A percentile compares a stretch with the other conserved stretches of the same genome.
phyloP scores from a whole-genome alignment of 2,113 vertebrate species.

The Synodontis membranacea region DNA sequence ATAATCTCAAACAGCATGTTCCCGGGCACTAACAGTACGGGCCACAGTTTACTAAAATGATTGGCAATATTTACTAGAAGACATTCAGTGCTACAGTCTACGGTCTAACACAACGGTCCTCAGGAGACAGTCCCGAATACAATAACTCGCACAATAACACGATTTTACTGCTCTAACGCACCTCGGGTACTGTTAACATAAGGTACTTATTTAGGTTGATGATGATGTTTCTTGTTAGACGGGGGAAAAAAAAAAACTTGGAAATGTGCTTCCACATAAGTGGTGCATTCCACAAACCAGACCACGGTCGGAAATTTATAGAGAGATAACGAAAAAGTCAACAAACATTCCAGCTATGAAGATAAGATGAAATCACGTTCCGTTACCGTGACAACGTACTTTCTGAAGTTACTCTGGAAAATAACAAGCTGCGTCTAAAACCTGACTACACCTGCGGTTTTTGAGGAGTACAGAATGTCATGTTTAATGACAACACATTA shows the following conservation, averaged over 20 bases:
- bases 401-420: background rate
- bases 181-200: background rate
- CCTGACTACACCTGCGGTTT: too few relatives aligned
- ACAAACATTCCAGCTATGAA: background rate
- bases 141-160: background rate
- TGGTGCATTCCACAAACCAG: background rate
- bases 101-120: background rate
- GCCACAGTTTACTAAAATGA: background rate
- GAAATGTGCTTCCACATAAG: background rate
- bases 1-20: slow-evolving; percentile 10
- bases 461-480: background rate
- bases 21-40: background rate
- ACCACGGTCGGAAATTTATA: background rate
- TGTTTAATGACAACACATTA: too few relatives aligned
- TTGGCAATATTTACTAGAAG: background rate
- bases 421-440: background rate
- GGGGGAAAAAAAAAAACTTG: background rate
- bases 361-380: background rate
- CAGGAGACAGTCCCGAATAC: background rate
- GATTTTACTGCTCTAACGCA: background rate
- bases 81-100: background rate
- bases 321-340: background rate
- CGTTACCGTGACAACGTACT: background rate
- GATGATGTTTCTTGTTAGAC: background rate
- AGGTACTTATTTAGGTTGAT: background rate